A percentile compares a stretch with the other conserved stretches of the same genome.
Evolutionary conservation across 1,140 invertebrate genomes (phyloP).

Genomic region (Drosophila fuyamai): DNA sequence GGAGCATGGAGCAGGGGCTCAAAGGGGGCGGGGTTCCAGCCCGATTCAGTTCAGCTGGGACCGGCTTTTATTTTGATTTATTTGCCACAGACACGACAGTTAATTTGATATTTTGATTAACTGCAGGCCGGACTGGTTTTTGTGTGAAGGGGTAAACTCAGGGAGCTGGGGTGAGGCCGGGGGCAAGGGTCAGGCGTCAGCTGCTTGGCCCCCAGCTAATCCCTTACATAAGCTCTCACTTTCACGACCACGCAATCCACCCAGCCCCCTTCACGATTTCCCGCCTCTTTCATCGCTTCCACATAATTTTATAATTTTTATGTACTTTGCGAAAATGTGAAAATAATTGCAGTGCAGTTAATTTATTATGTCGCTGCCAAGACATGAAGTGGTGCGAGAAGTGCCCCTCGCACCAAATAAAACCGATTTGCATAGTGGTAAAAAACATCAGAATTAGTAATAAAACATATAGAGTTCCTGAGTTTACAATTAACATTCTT

Average conservation of each 20-base stretch:
- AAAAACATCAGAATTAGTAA: neutral
- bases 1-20: neutral
- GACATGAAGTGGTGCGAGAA: slow-evolving; percentile 58
- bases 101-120: slow-evolving; percentile 85
- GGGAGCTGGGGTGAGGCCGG: neutral
- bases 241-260: slow-evolving; percentile 32
- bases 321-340: slow-evolving; percentile 79
- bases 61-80: slow-evolving; percentile 81
- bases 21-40: slow-evolving; percentile 8
- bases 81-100: slow-evolving; percentile 83
- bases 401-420: slow-evolving; percentile 9
- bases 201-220: slow-evolving; percentile 50
- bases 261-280: slow-evolving; percentile 2
- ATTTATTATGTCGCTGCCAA: slow-evolving; percentile 78
- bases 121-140: slow-evolving; percentile 62
- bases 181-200: slow-evolving; percentile 53
- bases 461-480: no score
- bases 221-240: slow-evolving; percentile 59
- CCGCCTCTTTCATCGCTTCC: slow-evolving; percentile 34
- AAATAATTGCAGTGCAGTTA: slow-evolving; percentile 79
- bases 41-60: slow-evolving; percentile 33
- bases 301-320: slow-evolving; percentile 72
- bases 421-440: slow-evolving; percentile 20
- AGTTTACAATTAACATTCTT: no score
- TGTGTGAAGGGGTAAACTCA: slow-evolving; percentile 14